Evolutionary conservation across 2,797 vertebrate species (phyloP).

Genomic region (Remorina albescens): DNA sequence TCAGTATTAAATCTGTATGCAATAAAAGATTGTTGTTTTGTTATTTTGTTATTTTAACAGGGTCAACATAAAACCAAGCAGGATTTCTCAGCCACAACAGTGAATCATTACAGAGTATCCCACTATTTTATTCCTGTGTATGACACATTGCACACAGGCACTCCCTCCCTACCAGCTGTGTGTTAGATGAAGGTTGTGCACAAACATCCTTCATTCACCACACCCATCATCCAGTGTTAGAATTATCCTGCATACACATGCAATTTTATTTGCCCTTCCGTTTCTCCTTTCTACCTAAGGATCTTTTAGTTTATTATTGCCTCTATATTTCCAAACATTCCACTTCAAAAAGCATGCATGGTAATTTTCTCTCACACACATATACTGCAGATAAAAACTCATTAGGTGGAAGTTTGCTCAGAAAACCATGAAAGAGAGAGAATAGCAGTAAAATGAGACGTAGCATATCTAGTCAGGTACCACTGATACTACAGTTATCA

Average conservation of each 20-base stretch:
- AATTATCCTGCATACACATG: slow-evolving; percentile 56
- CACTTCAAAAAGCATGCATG: slow-evolving; percentile 48
- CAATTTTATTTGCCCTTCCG: slow-evolving; percentile 60
- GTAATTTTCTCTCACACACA: slow-evolving; percentile 53
- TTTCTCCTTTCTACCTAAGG: slow-evolving; percentile 47
- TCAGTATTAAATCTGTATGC: background rate
- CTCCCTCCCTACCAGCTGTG: slow-evolving; percentile 41
- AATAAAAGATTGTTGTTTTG: background rate
- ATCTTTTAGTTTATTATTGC: slow-evolving; percentile 29
- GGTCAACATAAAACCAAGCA: slow-evolving; percentile 39
- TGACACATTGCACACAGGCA: slow-evolving; percentile 43
- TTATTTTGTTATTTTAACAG: slow-evolving; percentile 25
- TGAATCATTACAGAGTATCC: slow-evolving; percentile 54
- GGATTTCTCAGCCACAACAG: slow-evolving; percentile 66
- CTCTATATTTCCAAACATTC: slow-evolving; percentile 43
- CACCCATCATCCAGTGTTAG: slow-evolving; percentile 69
- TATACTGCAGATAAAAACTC: slow-evolving; percentile 45
- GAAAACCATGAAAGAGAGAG: slow-evolving; percentile 42
- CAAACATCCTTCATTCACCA: slow-evolving; percentile 69
- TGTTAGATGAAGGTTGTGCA: slow-evolving; percentile 53
- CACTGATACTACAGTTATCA: slow-evolving; percentile 7
- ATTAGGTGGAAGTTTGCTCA: slow-evolving; percentile 51
- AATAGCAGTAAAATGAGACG: slow-evolving; percentile 12
- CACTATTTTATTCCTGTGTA: slow-evolving; percentile 49
- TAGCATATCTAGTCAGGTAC: slow-evolving; percentile 3